Percentiles rank a stretch among this genome's conserved stretches.
Conservation (phyloP, 2,797 vertebrate species). For the Pangasius djambal region DNA sequence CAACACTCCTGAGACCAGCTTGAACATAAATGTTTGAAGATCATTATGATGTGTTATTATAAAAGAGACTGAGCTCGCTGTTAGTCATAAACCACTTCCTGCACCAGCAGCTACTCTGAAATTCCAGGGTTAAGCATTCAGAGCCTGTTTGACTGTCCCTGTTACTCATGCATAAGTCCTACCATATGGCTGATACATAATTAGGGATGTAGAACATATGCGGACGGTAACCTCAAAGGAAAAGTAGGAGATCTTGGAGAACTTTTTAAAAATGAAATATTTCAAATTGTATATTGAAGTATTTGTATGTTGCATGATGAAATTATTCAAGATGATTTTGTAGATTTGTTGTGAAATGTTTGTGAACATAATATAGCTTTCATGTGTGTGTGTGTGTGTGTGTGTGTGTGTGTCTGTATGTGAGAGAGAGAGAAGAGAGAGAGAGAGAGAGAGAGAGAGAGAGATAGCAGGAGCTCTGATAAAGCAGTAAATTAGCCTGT, state of each 20-base stretch:
- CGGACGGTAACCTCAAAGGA: slow-evolving; percentile 14
- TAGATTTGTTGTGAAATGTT: background rate
- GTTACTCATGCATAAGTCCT: slow-evolving; percentile 34
- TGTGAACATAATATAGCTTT: background rate
- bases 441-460: background rate
- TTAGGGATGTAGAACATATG: slow-evolving; percentile 31
- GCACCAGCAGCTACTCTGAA: slow-evolving; percentile 29
- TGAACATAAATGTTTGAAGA: slow-evolving; percentile 22
- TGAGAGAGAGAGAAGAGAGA: slow-evolving; percentile 9
- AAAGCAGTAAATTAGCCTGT: slow-evolving; percentile 42
- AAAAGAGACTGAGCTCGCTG: slow-evolving; percentile 33
- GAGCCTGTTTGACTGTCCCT: slow-evolving; percentile 24
- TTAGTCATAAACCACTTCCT: slow-evolving; percentile 56
- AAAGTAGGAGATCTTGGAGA: background rate
- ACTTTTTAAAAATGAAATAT: background rate
- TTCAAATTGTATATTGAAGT: background rate
- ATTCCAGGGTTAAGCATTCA: slow-evolving; percentile 38
- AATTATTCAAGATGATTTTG: background rate
- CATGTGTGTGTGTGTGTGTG: slow-evolving; percentile 5
- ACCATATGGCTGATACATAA: slow-evolving; percentile 41
- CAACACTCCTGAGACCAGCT: background rate
- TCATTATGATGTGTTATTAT: slow-evolving; percentile 36
- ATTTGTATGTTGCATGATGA: background rate
- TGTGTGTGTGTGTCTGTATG: slow-evolving; percentile 11
- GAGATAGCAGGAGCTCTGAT: slow-evolving; percentile 48